These are phyloP conservation scores for Vireo griseus DNA, from an alignment of 2,797 vertebrate species.

Conservation along the genomic window DNA sequence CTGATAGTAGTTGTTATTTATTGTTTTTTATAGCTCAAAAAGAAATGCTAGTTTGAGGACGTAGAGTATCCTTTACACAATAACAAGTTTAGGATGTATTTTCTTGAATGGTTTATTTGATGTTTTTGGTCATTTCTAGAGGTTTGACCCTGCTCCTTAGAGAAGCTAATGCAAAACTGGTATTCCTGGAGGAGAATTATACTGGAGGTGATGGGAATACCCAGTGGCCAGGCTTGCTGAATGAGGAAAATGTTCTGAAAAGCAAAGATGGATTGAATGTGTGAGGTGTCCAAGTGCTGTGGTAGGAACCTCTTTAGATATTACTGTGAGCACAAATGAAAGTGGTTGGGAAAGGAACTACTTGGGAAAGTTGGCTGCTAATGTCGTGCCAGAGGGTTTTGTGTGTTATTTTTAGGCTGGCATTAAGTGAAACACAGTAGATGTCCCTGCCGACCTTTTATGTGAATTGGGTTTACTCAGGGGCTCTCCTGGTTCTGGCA, in stretches of 20 bases:
- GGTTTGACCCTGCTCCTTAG: neutral
- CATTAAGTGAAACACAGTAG: neutral
- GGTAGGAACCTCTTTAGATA: neutral
- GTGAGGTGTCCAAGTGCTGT: neutral
- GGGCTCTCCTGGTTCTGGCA: neutral
- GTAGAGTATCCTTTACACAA: neutral
- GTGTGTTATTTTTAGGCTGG: neutral
- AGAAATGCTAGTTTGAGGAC: neutral
- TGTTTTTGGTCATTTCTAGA: neutral
- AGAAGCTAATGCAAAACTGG: neutral
- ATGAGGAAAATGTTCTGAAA: neutral
- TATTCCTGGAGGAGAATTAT: neutral
- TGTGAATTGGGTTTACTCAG: neutral
- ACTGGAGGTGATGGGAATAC: neutral
- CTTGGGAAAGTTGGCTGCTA: neutral
- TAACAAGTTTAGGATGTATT: neutral
- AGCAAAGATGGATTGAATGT: neutral
- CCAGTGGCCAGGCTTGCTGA: neutral
- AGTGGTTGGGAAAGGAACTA: neutral
- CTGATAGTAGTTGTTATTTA: neutral
- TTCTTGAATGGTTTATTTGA: neutral
- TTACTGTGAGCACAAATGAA: neutral
- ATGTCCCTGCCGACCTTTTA: slow-evolving; percentile 8
- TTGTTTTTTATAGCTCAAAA: neutral
- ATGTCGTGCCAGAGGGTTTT: neutral